Evolutionary conservation across 1,140 invertebrate genomes (phyloP).

Genomic region (Calliphora vicina): DNA sequence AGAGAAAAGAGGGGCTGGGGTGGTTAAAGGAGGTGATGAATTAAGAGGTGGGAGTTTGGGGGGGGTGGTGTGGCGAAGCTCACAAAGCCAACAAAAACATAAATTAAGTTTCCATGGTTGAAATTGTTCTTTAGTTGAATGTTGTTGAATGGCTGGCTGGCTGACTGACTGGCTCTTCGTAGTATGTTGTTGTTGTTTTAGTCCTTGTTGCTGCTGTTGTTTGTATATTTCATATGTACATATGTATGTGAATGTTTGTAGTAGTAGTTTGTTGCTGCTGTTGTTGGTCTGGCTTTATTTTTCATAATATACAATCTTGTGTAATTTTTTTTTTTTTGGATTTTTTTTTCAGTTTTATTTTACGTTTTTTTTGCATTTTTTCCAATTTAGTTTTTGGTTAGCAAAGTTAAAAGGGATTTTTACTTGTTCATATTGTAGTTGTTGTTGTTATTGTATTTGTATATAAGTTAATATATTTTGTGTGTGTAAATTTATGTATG

Average conservation of each 20-base stretch:
- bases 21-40: neutral
- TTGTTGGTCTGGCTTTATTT: neutral
- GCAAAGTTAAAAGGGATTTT: constrained; percentile 45
- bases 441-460: neutral
- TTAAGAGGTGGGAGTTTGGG: neutral
- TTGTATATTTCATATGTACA: no score
- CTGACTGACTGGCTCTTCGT: neutral
- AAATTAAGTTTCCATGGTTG: constrained; percentile 64
- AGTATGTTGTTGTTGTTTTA: no score
- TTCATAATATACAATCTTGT: neutral
- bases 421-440: no score
- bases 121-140: constrained; percentile 48
- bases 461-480: neutral
- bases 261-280: neutral
- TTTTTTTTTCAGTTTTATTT: neutral
- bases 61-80: neutral
- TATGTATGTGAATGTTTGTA: no score
- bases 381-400: constrained; percentile 54
- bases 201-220: no score
- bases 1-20: neutral
- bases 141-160: neutral
- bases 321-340: constrained; percentile 11
- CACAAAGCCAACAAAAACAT: constrained; percentile 47
- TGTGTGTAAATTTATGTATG: neutral
- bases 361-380: constrained; percentile 13